These are phyloP conservation scores for Solen grandis DNA, from an alignment of 1,140 invertebrate genomes.

Conservation along the genomic window DNA sequence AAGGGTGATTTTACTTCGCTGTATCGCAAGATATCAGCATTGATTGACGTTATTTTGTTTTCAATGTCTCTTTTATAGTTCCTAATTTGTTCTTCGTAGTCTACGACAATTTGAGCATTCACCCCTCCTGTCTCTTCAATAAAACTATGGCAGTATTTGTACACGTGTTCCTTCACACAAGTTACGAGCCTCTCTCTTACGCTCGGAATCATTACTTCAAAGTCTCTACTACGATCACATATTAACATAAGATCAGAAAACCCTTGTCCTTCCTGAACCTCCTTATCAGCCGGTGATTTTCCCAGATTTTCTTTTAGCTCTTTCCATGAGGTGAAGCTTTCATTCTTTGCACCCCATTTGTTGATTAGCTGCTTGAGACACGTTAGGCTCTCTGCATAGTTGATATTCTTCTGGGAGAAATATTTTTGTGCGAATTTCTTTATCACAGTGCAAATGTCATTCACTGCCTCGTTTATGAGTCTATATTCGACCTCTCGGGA, in stretches of 20 bases:
- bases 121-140: constrained; percentile 61
- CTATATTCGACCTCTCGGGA: constrained; percentile 65
- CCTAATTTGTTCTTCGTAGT: constrained; percentile 64
- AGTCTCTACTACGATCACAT: constrained; percentile 66
- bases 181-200: constrained; percentile 60
- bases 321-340: constrained; percentile 63
- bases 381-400: constrained; percentile 56
- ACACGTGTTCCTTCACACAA: constrained; percentile 66
- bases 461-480: constrained; percentile 59
- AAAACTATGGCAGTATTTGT: constrained; percentile 70
- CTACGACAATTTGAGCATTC: constrained; percentile 59
- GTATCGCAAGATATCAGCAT: constrained; percentile 66
- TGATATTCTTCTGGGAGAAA: constrained; percentile 53
- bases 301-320: constrained; percentile 63
- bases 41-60: constrained; percentile 59
- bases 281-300: constrained; percentile 43
- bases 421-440: constrained; percentile 65
- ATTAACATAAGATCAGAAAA: constrained; percentile 57
- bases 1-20: constrained; percentile 68
- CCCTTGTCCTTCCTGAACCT: constrained; percentile 38
- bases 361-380: constrained; percentile 56
- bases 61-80: constrained; percentile 63
- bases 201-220: constrained; percentile 65
- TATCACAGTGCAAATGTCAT: constrained; percentile 61
- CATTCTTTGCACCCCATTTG: constrained; percentile 53